Percentiles rank a stretch among this genome's conserved stretches.
Conservation (phyloP, 2,888 invertebrate species). For the Nineta flava region DNA sequence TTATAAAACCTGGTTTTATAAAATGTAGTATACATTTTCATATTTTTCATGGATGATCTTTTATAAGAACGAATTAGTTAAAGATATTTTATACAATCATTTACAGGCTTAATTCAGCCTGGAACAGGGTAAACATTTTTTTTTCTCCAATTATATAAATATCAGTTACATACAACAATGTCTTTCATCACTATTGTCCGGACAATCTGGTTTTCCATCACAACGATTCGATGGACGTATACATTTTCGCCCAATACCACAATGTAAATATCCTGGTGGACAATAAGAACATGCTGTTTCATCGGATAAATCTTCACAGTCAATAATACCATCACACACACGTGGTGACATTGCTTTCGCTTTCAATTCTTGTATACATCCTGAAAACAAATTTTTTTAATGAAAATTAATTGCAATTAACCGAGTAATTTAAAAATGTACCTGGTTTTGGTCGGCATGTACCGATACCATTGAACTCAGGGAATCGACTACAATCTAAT, state of each 20-base stretch:
- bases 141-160: neutral
- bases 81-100: too few relatives aligned
- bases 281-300: conserved; percentile 71
- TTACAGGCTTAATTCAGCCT: too few relatives aligned
- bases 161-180: conserved; percentile 56
- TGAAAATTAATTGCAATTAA: conserved; percentile 2
- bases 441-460: conserved; percentile 66
- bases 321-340: conserved; percentile 73
- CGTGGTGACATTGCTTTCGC: conserved; percentile 57
- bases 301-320: conserved; percentile 71
- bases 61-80: too few relatives aligned
- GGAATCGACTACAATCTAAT: conserved; percentile 64
- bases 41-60: too few relatives aligned
- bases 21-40: too few relatives aligned
- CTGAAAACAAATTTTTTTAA: conserved; percentile 25
- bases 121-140: too few relatives aligned
- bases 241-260: conserved; percentile 63
- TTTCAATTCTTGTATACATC: conserved; percentile 59
- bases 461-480: conserved; percentile 58
- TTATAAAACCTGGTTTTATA: too few relatives aligned
- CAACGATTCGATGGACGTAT: conserved; percentile 55
- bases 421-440: conserved; percentile 17
- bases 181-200: conserved; percentile 73
- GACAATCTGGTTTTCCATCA: conserved; percentile 70
- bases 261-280: conserved; percentile 52